Percentiles rank a stretch among this genome's conserved stretches.
Evolutionary conservation across 2,113 vertebrate species (phyloP).

Genomic region (Microcebus lehilahytsara): DNA sequence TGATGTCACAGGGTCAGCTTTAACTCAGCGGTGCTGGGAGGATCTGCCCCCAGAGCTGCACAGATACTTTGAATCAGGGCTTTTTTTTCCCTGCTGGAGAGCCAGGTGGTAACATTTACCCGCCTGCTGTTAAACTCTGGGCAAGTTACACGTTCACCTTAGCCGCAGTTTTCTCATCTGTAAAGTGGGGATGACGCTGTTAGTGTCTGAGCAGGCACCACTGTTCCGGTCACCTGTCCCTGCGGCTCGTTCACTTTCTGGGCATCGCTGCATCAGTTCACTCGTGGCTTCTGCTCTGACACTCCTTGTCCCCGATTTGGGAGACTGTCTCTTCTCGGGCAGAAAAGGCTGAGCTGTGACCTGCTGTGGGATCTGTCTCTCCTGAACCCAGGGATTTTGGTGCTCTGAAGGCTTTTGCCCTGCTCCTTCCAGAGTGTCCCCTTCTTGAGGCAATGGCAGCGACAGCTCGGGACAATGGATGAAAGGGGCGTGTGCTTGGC

Average conservation of each 20-base stretch:
- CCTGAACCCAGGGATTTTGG: neutral
- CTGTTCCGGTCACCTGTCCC: neutral
- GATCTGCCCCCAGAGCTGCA: neutral
- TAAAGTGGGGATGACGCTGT: neutral
- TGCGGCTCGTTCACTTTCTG: neutral
- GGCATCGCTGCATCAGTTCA: neutral
- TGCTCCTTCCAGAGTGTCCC: neutral
- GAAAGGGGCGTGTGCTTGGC: neutral
- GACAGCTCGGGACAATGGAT: neutral
- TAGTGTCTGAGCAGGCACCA: neutral
- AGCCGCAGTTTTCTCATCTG: neutral
- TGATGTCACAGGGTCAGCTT: neutral
- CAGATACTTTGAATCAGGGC: fast-evolving
- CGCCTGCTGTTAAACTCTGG: neutral
- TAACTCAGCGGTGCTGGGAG: fast-evolving
- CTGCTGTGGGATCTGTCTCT: no score
- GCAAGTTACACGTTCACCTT: neutral
- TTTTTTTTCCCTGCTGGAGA: no score
- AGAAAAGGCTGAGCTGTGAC: neutral
- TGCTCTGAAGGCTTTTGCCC: neutral
- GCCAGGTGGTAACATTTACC: neutral
- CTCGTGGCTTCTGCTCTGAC: neutral
- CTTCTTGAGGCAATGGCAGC: neutral
- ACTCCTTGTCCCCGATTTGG: neutral
- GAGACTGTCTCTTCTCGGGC: neutral